Conservation (phyloP, 2,888 invertebrate species). For the Drosophila sordidapex region DNA sequence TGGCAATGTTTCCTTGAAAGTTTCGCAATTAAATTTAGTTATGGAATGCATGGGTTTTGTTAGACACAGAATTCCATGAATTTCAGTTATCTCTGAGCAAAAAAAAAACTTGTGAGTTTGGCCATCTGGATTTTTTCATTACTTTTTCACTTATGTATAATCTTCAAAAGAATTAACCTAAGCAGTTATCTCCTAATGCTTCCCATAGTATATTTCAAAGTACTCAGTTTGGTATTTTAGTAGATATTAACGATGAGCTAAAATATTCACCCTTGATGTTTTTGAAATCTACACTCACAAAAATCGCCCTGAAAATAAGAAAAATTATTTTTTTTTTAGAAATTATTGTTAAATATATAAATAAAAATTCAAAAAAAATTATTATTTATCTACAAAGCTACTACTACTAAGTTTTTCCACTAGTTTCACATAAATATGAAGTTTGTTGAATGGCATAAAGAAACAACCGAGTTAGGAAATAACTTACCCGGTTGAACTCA, state of each 20-base stretch:
- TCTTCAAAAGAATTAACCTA: neutral
- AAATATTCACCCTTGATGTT: neutral
- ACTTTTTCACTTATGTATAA: neutral
- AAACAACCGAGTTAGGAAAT: neutral
- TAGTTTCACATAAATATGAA: neutral
- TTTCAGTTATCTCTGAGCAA: neutral
- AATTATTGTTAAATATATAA: neutral
- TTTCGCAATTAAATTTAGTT: slow-evolving; percentile 45
- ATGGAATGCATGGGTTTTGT: slow-evolving; percentile 2
- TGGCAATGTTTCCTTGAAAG: slow-evolving; percentile 37
- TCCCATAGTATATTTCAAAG: neutral
- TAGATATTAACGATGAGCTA: neutral
- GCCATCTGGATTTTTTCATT: neutral
- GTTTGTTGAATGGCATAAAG: too few relatives aligned
- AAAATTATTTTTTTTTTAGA: too few relatives aligned
- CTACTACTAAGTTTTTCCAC: neutral
- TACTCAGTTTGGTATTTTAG: neutral
- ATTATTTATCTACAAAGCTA: too few relatives aligned
- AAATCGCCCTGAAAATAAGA: too few relatives aligned
- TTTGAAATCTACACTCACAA: neutral
- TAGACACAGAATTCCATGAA: slow-evolving; percentile 5
- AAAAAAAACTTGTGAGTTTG: neutral
- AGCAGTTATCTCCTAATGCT: neutral
- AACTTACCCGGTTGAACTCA: neutral
- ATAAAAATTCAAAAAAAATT: too few relatives aligned